These are phyloP conservation scores for Mobula birostris DNA, from an alignment of 2,113 vertebrate genomes.

Conservation along the genomic window DNA sequence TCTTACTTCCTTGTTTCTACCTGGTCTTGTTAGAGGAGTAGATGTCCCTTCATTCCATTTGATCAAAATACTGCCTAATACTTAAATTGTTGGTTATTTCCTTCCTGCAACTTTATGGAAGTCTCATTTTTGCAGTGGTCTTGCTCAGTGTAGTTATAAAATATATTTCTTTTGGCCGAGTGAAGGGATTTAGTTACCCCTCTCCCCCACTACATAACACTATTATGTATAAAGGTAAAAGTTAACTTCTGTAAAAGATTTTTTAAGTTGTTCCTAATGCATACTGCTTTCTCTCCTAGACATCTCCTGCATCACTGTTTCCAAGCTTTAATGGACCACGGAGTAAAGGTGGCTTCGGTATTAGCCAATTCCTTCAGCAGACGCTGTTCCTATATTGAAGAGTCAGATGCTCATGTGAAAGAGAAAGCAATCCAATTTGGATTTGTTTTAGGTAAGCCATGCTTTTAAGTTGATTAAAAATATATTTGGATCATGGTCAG, in stretches of 20 bases:
- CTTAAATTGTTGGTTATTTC: not conserved
- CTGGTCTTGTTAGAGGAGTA: not conserved
- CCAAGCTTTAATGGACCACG: slow-evolving; percentile 97
- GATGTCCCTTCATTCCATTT: not conserved
- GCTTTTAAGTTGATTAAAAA: not conserved
- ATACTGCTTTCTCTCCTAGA: slow-evolving; percentile 53
- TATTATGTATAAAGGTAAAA: not conserved
- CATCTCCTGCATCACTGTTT: slow-evolving; percentile 98
- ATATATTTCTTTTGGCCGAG: not conserved
- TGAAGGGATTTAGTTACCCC: not conserved
- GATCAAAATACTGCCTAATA: not conserved
- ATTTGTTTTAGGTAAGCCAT: slow-evolving; percentile 81
- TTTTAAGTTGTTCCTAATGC: not conserved
- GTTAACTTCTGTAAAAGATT: not conserved
- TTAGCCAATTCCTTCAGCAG: slow-evolving; percentile 95
- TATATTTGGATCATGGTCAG: not conserved
- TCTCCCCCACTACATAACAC: not conserved
- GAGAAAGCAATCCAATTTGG: slow-evolving; percentile 97
- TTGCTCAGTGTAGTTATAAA: not conserved
- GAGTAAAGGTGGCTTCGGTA: slow-evolving; percentile 94
- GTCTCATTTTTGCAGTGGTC: not conserved
- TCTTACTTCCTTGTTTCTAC: not conserved
- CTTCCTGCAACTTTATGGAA: not conserved
- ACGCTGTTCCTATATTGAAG: slow-evolving; percentile 91
- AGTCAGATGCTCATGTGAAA: slow-evolving; percentile 87